Percentiles rank a stretch among this genome's conserved stretches.
Evolutionary conservation across 2,888 invertebrate species (phyloP).

Genomic region (Tipula lateralis): DNA sequence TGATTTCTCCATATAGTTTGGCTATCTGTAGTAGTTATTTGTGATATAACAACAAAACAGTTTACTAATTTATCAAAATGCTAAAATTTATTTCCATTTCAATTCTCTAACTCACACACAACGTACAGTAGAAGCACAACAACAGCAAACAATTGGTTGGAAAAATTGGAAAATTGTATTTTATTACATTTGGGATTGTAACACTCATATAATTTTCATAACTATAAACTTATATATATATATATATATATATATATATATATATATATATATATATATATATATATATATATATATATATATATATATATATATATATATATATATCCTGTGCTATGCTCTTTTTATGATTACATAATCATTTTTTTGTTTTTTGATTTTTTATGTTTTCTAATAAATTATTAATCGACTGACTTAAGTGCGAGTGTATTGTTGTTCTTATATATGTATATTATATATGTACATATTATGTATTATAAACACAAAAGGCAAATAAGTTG

Average conservation of each 20-base stretch:
- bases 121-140: not conserved
- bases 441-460: no score
- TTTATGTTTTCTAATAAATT: not conserved
- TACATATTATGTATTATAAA: not conserved
- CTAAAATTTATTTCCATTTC: not conserved
- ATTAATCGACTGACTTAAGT: constrained; percentile 1
- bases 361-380: not conserved
- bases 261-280: no score
- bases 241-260: no score
- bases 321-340: not conserved
- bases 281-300: no score
- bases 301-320: no score
- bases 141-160: not conserved
- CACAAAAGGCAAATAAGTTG: not conserved
- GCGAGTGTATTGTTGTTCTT: not conserved
- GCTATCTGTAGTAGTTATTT: no score
- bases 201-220: constrained; percentile 19
- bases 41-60: not conserved
- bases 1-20: no score
- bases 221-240: not conserved
- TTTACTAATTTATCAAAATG: not conserved
- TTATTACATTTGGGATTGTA: constrained; percentile 19
- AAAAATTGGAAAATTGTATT: constrained; percentile 3
- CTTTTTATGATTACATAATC: constrained; percentile 24
- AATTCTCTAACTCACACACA: not conserved